Conservation (phyloP, 2,888 invertebrate genomes). For the Leuctra nigra region DNA sequence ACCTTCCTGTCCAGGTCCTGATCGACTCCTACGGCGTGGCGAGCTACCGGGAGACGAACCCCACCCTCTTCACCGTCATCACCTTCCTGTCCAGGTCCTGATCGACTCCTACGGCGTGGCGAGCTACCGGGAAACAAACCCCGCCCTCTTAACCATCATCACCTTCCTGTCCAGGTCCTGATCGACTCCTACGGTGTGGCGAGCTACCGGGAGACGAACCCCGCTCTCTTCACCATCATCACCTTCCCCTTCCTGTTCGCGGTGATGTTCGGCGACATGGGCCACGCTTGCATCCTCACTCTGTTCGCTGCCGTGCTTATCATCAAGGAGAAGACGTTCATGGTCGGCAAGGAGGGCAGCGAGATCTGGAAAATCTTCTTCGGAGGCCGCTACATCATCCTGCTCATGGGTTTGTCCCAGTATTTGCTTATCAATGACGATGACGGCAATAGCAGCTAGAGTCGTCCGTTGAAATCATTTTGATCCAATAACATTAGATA, state of each 20-base stretch:
- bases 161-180: no score
- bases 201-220: conserved; percentile 87
- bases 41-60: no score
- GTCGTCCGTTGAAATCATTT: no score
- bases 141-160: no score
- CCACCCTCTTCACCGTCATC: conserved; percentile 53
- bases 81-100: no score
- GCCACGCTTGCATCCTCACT: not conserved
- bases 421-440: no score
- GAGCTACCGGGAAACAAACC: no score
- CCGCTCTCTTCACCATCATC: conserved; percentile 53
- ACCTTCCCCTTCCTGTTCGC: conserved; percentile 39
- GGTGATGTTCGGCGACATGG: conserved; percentile 11
- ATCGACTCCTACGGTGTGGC: conserved; percentile 92
- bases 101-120: no score
- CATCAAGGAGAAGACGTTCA: not conserved
- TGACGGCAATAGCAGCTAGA: no score
- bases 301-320: not conserved
- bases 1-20: no score
- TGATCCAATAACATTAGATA: no score
- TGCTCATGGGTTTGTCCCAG: conserved; percentile 52
- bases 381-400: conserved; percentile 50
- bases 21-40: no score
- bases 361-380: conserved; percentile 50
- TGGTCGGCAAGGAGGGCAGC: not conserved